Conservation (phyloP, 64 coral and sea anemone species). For the Porites lutea region DNA sequence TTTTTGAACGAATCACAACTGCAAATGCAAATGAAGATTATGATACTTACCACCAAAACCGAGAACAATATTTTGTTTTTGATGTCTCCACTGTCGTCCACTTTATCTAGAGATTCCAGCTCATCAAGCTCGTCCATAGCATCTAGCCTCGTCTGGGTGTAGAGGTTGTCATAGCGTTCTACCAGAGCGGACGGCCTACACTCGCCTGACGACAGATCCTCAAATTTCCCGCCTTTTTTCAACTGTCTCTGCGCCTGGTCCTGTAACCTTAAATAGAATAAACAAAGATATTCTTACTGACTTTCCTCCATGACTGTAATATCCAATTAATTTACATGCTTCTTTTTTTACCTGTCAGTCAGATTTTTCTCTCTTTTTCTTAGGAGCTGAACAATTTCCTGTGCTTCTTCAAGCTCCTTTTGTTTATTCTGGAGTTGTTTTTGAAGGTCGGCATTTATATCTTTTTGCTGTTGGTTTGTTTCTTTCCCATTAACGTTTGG, state of each 20-base stretch:
- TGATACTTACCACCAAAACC: constrained; percentile 82
- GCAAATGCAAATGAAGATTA: too few relatives aligned
- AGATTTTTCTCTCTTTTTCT: constrained; percentile 78
- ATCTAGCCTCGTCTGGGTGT: constrained; percentile 85
- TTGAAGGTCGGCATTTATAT: not conserved
- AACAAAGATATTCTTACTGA: too few relatives aligned
- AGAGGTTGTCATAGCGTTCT: constrained; percentile 90
- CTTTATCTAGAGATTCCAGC: constrained; percentile 63
- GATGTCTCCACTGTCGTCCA: constrained; percentile 79
- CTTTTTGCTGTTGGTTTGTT: not conserved
- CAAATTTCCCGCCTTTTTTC: constrained; percentile 89
- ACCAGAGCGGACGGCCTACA: constrained; percentile 73
- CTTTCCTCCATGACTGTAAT: too few relatives aligned
- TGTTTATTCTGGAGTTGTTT: constrained; percentile 71
- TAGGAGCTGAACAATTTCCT: constrained; percentile 68
- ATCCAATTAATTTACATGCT: too few relatives aligned
- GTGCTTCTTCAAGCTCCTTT: constrained; percentile 77
- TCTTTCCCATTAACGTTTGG: not conserved
- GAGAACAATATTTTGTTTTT: constrained; percentile 93
- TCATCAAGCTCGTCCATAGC: constrained; percentile 86
- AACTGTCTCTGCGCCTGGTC: constrained; percentile 91
- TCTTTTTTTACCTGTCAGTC: constrained; percentile 72
- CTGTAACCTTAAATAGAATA: constrained; percentile 53
- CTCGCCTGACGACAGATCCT: constrained; percentile 79
- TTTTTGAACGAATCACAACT: too few relatives aligned